Conservation (phyloP, 2,888 invertebrate genomes). For the Arrhopalites spinosus region DNA sequence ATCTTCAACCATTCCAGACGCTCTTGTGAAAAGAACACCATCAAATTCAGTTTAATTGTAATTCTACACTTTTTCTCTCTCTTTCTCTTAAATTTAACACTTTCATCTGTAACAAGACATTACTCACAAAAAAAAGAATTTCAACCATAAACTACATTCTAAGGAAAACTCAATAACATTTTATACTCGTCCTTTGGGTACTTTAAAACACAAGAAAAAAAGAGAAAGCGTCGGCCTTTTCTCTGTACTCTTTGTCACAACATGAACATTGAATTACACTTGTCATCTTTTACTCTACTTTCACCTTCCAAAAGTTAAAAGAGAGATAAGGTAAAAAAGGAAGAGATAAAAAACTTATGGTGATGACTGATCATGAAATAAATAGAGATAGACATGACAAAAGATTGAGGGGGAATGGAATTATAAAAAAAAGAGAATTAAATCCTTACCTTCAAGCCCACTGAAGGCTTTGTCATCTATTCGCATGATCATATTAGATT, state of each 20-base stretch:
- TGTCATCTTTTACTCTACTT: no score
- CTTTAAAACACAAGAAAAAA: no score
- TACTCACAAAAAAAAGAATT: no score
- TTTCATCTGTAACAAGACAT: no score
- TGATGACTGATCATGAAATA: not conserved
- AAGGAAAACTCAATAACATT: no score
- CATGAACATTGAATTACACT: no score
- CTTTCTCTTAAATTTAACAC: no score
- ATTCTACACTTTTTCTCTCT: not conserved
- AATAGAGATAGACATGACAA: not conserved
- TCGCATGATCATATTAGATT: slow-evolving; percentile 79
- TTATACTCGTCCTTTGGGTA: no score
- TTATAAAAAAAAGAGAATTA: not conserved
- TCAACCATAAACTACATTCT: no score
- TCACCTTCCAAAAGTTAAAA: no score
- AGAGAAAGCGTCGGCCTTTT: no score
- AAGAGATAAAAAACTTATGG: not conserved
- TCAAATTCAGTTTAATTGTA: not conserved
- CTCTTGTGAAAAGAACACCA: slow-evolving; percentile 64
- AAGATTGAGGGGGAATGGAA: not conserved
- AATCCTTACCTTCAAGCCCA: slow-evolving; percentile 78
- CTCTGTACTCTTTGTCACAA: no score
- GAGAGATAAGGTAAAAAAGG: not conserved
- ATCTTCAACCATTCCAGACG: slow-evolving; percentile 86
- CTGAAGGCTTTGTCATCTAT: slow-evolving; percentile 84